A percentile compares a stretch with the other conserved stretches of the same genome.
phyloP scores from a whole-genome alignment of 2,113 vertebrate species.

The Gallinago media region DNA sequence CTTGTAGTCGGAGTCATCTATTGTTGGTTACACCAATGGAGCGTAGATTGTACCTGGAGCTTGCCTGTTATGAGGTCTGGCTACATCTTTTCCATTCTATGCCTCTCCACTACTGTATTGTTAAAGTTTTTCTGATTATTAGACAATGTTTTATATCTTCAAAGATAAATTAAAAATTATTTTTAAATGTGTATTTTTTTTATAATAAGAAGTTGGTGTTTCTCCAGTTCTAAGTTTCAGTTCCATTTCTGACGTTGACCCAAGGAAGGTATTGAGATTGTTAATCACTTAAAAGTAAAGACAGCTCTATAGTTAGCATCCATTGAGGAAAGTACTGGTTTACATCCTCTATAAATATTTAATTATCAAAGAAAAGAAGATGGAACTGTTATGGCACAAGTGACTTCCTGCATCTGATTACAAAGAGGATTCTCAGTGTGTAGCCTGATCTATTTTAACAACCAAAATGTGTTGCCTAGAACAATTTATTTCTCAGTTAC shows the following conservation, averaged over 20 bases:
- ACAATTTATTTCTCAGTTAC: not conserved
- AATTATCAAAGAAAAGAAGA: conserved; percentile 14
- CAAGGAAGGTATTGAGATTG: not conserved
- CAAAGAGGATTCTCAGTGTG: not conserved
- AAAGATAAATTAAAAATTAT: not conserved
- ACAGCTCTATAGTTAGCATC: conserved; percentile 6
- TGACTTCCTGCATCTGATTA: conserved; percentile 4
- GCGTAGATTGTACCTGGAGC: rapidly evolving
- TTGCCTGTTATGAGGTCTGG: not conserved
- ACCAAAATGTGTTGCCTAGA: not conserved
- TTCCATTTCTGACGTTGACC: not conserved
- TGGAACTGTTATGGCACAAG: not conserved
- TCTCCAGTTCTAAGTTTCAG: not conserved
- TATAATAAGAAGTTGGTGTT: not conserved
- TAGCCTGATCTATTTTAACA: not conserved
- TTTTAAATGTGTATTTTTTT: not conserved
- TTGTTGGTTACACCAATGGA: not conserved
- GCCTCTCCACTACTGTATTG: not conserved
- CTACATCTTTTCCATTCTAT: not conserved
- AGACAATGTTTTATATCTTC: not conserved
- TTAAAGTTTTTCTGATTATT: not conserved
- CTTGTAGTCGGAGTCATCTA: not conserved
- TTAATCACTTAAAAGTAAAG: conserved; percentile 12
- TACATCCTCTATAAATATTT: conserved; percentile 61
- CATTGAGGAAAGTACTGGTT: not conserved